phyloP scores from a whole-genome alignment of 2,888 invertebrate genomes.

The Orthosia incerta region DNA sequence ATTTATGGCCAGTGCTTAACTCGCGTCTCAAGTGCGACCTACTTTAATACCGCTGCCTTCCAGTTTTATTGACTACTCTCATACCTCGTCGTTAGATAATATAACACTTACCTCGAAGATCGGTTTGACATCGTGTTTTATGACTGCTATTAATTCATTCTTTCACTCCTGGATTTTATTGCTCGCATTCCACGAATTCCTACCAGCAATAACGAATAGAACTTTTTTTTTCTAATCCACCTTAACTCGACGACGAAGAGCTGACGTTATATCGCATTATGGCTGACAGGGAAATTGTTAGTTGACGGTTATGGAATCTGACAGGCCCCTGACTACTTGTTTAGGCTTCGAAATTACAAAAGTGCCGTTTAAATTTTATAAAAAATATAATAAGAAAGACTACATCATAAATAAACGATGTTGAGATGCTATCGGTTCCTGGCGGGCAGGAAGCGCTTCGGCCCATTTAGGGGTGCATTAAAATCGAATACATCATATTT shows the following conservation, averaged over 20 bases:
- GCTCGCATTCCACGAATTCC: slow-evolving; percentile 71
- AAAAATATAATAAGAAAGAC: slow-evolving; percentile 78
- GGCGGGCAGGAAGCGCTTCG: slow-evolving; percentile 89
- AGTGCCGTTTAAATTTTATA: slow-evolving; percentile 82
- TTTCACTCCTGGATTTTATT: slow-evolving; percentile 81
- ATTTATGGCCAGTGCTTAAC: slow-evolving; percentile 86
- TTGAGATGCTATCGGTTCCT: slow-evolving; percentile 85
- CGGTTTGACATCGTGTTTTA: slow-evolving; percentile 84
- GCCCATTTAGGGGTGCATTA: slow-evolving; percentile 91
- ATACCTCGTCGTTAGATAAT: slow-evolving; percentile 78
- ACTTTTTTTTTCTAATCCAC: slow-evolving; percentile 23
- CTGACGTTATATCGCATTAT: slow-evolving; percentile 31
- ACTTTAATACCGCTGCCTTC: slow-evolving; percentile 76
- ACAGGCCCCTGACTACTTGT: slow-evolving; percentile 84
- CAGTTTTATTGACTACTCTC: slow-evolving; percentile 79
- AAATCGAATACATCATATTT: slow-evolving; percentile 92
- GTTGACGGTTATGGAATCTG: slow-evolving; percentile 82
- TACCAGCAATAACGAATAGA: slow-evolving; percentile 68
- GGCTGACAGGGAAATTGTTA: slow-evolving; percentile 76
- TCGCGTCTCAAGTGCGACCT: slow-evolving; percentile 63
- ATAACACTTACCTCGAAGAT: slow-evolving; percentile 77
- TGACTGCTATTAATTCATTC: slow-evolving; percentile 81
- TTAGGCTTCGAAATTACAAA: slow-evolving; percentile 83
- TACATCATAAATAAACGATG: slow-evolving; percentile 86
- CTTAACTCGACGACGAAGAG: slow-evolving; percentile 5